A percentile compares a stretch with the other conserved stretches of the same genome.
Evolutionary conservation across 2,888 invertebrate species (phyloP).

Genomic region (Pseudococcus viburni): DNA sequence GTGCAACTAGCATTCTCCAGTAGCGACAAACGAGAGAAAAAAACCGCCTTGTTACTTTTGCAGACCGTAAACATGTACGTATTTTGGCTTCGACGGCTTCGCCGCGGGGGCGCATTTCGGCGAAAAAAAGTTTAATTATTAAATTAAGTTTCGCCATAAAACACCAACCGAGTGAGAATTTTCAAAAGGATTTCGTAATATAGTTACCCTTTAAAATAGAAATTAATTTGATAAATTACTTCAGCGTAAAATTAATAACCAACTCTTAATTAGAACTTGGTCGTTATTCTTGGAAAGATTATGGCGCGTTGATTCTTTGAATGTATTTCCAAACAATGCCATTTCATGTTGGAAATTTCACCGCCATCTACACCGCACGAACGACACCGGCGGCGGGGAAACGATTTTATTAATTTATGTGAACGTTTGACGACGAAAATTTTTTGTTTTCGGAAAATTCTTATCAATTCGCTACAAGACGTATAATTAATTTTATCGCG

Average conservation of each 20-base stretch:
- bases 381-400: not conserved
- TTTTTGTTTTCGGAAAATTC: not conserved
- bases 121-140: slow-evolving; percentile 23
- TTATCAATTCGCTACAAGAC: slow-evolving; percentile 21
- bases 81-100: slow-evolving; percentile 29
- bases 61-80: slow-evolving; percentile 87
- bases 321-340: slow-evolving; percentile 29
- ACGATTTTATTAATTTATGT: slow-evolving; percentile 13
- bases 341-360: slow-evolving; percentile 12
- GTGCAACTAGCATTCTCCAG: slow-evolving; percentile 90
- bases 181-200: slow-evolving; percentile 47
- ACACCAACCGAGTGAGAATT: slow-evolving; percentile 38
- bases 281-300: slow-evolving; percentile 37
- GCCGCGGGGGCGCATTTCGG: not conserved
- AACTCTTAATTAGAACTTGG: slow-evolving; percentile 42
- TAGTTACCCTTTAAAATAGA: slow-evolving; percentile 20
- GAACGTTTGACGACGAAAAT: slow-evolving; percentile 3
- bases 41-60: slow-evolving; percentile 83
- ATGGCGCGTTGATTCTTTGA: slow-evolving; percentile 28
- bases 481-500: slow-evolving; percentile 19
- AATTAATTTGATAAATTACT: slow-evolving; percentile 49
- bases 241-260: slow-evolving; percentile 45
- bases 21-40: slow-evolving; percentile 83
- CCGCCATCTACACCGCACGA: not conserved
- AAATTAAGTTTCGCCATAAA: slow-evolving; percentile 46